Evolutionary conservation across 1,140 invertebrate genomes (phyloP).

Genomic region (Brachionus sp.): DNA sequence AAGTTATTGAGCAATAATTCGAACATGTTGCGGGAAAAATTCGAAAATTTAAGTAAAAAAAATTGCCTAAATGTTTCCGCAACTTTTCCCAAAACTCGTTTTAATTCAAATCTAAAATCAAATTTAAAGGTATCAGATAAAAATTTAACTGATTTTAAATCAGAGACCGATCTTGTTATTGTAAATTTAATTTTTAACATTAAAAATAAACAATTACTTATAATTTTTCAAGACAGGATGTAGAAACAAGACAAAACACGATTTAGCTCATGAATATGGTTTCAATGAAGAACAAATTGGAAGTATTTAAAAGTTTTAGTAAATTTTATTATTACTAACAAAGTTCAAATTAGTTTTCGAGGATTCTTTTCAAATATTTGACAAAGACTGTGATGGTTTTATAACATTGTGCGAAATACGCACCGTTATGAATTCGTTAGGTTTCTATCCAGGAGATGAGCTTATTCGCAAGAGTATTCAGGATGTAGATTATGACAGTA

Average conservation of each 20-base stretch:
- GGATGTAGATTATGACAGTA: constrained; percentile 40
- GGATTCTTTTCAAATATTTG: constrained; percentile 45
- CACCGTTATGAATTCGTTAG: constrained; percentile 34
- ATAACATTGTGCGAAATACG: constrained; percentile 40
- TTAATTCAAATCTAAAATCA: neutral
- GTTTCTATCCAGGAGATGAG: constrained; percentile 18
- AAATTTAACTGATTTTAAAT: neutral
- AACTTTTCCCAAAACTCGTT: neutral
- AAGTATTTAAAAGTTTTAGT: neutral
- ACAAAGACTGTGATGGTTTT: constrained; percentile 43
- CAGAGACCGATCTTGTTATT: neutral
- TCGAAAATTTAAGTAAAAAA: constrained; percentile 10
- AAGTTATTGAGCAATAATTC: constrained; percentile 7
- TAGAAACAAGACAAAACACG: constrained; percentile 41
- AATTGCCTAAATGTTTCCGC: neutral
- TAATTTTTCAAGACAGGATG: neutral
- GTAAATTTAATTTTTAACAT: neutral
- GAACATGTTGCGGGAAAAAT: neutral
- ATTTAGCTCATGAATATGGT: constrained; percentile 18
- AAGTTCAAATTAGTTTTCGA: constrained; percentile 28
- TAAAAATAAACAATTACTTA: neutral
- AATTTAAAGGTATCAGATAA: neutral
- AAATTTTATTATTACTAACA: neutral
- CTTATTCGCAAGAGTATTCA: constrained; percentile 3
- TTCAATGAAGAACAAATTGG: constrained; percentile 44